phyloP scores from a whole-genome alignment of 2,113 vertebrate species.

The Cairina moschata region DNA sequence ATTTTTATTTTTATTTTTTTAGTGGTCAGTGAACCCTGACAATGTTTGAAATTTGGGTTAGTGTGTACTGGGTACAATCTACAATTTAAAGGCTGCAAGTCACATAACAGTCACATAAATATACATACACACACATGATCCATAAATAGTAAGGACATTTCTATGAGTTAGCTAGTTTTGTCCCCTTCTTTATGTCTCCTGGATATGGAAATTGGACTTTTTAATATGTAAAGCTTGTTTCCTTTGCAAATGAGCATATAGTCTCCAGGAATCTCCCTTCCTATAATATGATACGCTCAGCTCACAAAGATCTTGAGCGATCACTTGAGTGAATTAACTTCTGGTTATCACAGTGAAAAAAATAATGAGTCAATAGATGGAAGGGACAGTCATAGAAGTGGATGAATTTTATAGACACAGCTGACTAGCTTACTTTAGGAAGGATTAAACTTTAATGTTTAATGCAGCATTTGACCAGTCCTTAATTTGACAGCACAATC shows the following conservation, averaged over 20 bases:
- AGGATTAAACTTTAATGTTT: neutral
- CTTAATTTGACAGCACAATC: neutral
- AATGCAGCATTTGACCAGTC: neutral
- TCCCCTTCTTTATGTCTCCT: neutral
- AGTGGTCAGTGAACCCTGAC: neutral
- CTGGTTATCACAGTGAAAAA: neutral
- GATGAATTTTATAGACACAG: neutral
- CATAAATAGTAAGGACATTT: neutral
- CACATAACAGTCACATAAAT: neutral
- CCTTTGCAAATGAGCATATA: neutral
- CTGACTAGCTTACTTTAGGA: neutral
- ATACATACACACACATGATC: accelerated
- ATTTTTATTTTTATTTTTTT: too few species aligned
- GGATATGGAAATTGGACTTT: neutral
- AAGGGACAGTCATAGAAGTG: neutral
- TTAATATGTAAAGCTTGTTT: neutral
- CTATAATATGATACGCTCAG: neutral
- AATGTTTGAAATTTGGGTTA: neutral
- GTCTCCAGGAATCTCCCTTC: neutral
- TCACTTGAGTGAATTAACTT: neutral
- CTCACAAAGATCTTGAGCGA: neutral
- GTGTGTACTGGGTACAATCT: neutral
- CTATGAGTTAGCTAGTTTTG: neutral
- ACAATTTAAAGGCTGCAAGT: neutral
- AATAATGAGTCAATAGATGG: neutral